Conservation (phyloP, 2,888 invertebrate species). For the Leptopilina syphax region DNA sequence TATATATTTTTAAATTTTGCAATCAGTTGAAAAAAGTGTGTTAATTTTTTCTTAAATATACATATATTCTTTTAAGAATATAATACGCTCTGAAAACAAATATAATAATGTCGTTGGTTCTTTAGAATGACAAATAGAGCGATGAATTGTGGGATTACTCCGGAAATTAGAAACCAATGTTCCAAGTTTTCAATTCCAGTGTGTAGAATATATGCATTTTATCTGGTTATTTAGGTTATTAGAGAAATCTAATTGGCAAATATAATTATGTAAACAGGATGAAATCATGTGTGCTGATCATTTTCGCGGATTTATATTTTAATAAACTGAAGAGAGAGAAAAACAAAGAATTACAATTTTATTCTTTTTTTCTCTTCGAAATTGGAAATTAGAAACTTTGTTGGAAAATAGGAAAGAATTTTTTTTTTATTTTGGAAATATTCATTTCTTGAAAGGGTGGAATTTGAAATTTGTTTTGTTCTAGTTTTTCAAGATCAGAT, state of each 20-base stretch:
- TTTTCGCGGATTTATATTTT: too few relatives aligned
- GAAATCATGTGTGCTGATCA: background rate
- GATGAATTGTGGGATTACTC: conserved; percentile 25
- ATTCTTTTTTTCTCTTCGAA: too few relatives aligned
- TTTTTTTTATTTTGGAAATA: too few relatives aligned
- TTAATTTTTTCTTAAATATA: background rate
- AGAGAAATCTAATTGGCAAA: conserved; percentile 13
- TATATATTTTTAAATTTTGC: too few relatives aligned
- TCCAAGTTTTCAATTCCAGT: conserved; percentile 22
- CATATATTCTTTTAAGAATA: background rate
- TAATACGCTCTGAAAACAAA: conserved; percentile 4
- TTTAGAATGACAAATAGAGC: conserved; percentile 19
- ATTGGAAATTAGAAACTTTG: too few relatives aligned
- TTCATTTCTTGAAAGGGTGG: too few relatives aligned
- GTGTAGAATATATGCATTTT: background rate
- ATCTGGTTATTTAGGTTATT: conserved; percentile 12
- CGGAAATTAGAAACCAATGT: conserved; percentile 21
- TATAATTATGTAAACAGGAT: conserved; percentile 4
- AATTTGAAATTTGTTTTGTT: background rate
- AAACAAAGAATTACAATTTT: too few relatives aligned
- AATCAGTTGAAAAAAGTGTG: background rate
- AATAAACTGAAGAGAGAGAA: too few relatives aligned
- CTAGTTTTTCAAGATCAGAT: conserved; percentile 29
- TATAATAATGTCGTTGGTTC: conserved; percentile 7
- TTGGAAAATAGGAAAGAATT: too few relatives aligned